phyloP scores from a whole-genome alignment of 1,140 invertebrate genomes.

The Aphaenogaster ashmeadi region DNA sequence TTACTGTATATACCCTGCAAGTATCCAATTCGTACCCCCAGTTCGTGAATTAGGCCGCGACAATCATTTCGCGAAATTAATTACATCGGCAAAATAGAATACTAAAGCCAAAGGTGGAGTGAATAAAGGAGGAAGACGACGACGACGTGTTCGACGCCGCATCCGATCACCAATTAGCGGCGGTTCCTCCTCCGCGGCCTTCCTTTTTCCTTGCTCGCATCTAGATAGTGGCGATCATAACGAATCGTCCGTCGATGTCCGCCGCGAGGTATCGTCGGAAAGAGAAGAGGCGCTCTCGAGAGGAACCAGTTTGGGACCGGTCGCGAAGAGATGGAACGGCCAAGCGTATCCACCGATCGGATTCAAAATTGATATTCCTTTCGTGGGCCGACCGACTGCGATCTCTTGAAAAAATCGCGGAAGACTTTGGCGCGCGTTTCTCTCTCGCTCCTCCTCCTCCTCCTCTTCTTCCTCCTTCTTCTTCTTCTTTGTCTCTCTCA shows the following conservation, averaged over 20 bases:
- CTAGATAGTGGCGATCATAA: constrained; percentile 77
- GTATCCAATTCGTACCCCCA: background rate
- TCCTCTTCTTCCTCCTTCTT: background rate
- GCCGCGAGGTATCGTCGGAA: constrained; percentile 66
- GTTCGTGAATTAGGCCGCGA: constrained; percentile 20
- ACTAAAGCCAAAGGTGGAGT: constrained; percentile 1
- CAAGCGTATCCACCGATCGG: constrained; percentile 71
- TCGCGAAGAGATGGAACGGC: constrained; percentile 69
- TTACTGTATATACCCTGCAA: background rate
- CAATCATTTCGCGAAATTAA: constrained; percentile 45
- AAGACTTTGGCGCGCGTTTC: constrained; percentile 53
- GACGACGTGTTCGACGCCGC: constrained; percentile 63
- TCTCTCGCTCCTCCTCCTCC: constrained; percentile 34
- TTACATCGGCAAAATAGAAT: constrained; percentile 60
- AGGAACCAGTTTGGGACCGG: constrained; percentile 74
- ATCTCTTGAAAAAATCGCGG: constrained; percentile 70
- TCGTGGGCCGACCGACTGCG: constrained; percentile 55
- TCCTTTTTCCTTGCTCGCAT: constrained; percentile 65
- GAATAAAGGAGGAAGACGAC: constrained; percentile 53
- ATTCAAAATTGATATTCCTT: constrained; percentile 78
- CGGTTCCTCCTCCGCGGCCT: constrained; percentile 47
- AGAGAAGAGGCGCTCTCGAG: constrained; percentile 28
- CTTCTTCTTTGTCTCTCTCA: background rate
- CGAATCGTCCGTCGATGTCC: constrained; percentile 74
- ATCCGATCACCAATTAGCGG: constrained; percentile 74